These are phyloP conservation scores for Pituophis catenifer DNA, from an alignment of 2,113 vertebrate species.

Conservation along the genomic window DNA sequence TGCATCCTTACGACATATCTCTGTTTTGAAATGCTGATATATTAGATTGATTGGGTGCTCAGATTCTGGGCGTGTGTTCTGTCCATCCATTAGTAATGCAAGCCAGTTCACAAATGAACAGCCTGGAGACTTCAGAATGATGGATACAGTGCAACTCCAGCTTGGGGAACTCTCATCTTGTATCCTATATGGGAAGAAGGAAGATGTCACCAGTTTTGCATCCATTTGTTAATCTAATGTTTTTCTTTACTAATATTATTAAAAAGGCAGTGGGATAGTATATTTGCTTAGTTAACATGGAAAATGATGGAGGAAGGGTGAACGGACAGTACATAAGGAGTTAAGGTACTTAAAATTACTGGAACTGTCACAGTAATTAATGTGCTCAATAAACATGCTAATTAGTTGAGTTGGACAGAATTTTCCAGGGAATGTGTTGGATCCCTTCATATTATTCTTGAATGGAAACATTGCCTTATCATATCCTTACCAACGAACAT, in stretches of 20 bases:
- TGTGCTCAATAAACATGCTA: conserved; percentile 76
- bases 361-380: conserved; percentile 73
- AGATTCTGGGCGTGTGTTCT: neutral
- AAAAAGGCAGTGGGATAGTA: neutral
- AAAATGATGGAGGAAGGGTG: neutral
- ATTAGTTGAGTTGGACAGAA: conserved; percentile 76
- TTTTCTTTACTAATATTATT: neutral
- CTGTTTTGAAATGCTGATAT: neutral
- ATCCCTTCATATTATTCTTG: conserved; percentile 70
- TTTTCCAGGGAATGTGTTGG: conserved; percentile 57
- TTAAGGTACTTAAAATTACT: conserved; percentile 63
- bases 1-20: neutral
- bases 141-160: neutral
- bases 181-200: neutral
- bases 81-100: neutral
- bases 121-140: neutral
- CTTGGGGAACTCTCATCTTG: neutral
- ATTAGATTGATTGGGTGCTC: neutral
- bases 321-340: conserved; percentile 49
- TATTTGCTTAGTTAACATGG: neutral
- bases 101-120: neutral
- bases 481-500: conserved; percentile 68
- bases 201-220: neutral
- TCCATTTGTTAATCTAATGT: neutral
- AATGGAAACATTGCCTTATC: conserved; percentile 73